Evolutionary conservation across 2,113 vertebrate genomes (phyloP).

Genomic region (Cyanistes caeruleus): DNA sequence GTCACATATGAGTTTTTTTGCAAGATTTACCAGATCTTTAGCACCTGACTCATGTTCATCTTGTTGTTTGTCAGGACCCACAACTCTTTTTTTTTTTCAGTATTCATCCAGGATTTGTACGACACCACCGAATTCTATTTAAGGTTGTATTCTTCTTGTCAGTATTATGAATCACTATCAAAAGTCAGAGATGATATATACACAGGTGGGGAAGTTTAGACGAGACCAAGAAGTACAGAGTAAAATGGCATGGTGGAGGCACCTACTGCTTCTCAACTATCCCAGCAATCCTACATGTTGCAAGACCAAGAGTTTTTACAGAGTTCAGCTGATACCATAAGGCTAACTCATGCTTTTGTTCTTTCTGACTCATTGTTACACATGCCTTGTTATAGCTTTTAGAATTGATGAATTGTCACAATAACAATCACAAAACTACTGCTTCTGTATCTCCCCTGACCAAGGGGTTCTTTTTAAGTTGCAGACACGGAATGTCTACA

Average conservation of each 20-base stretch:
- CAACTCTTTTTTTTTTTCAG: background rate
- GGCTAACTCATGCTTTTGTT: background rate
- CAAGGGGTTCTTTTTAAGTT: background rate
- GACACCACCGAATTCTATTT: background rate
- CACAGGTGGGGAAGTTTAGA: background rate
- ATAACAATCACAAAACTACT: background rate
- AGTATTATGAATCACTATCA: background rate
- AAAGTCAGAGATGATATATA: background rate
- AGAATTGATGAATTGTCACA: background rate
- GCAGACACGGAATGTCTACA: background rate
- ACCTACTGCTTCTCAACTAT: background rate
- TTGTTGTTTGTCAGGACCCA: background rate
- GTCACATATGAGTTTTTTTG: background rate
- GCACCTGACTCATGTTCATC: background rate
- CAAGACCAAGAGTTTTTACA: background rate
- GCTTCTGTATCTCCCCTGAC: background rate
- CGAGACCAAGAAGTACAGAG: background rate
- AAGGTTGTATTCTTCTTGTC: background rate
- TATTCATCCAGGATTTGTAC: background rate
- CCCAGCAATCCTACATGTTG: background rate
- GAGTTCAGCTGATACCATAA: background rate
- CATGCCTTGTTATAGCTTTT: fast-evolving
- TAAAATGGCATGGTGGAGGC: background rate
- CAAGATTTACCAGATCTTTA: background rate
- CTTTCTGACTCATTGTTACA: background rate